Conservation (phyloP, 1,140 invertebrate species). For the Microplitis demolitor region DNA sequence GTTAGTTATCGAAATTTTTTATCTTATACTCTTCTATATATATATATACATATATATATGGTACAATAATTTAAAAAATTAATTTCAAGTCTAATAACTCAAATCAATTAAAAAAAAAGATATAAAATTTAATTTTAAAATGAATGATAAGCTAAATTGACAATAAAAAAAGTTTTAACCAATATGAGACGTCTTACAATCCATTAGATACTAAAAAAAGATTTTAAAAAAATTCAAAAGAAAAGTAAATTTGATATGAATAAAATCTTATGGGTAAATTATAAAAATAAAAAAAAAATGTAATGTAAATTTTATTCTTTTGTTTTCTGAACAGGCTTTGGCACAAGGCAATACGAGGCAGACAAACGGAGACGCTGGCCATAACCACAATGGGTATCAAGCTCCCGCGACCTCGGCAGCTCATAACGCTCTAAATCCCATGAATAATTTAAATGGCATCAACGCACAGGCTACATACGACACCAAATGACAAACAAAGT, state of each 20-base stretch:
- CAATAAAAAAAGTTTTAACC: too few relatives aligned
- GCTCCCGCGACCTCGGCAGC: slow-evolving; percentile 50
- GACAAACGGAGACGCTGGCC: slow-evolving; percentile 52
- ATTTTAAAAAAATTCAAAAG: too few relatives aligned
- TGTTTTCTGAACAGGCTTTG: slow-evolving; percentile 43
- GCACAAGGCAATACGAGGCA: slow-evolving; percentile 45
- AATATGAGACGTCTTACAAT: too few relatives aligned
- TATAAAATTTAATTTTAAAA: too few relatives aligned
- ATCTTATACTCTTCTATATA: too few relatives aligned
- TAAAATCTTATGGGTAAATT: neutral
- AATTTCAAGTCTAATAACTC: too few relatives aligned
- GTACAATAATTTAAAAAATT: too few relatives aligned
- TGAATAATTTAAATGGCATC: slow-evolving; percentile 60
- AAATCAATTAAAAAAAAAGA: too few relatives aligned
- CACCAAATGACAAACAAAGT: slow-evolving; percentile 60
- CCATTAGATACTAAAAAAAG: too few relatives aligned
- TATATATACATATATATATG: too few relatives aligned
- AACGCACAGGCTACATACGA: slow-evolving; percentile 56
- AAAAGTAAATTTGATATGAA: neutral
- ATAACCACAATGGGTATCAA: slow-evolving; percentile 59
- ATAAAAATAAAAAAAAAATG: neutral
- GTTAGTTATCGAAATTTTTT: too few relatives aligned
- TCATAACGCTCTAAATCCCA: slow-evolving; percentile 52
- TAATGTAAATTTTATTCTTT: slow-evolving; percentile 24
- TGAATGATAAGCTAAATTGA: too few relatives aligned